Evolutionary conservation across 2,113 vertebrate genomes (phyloP).

Genomic region (Sinocyclocheilus maitianheensis): DNA sequence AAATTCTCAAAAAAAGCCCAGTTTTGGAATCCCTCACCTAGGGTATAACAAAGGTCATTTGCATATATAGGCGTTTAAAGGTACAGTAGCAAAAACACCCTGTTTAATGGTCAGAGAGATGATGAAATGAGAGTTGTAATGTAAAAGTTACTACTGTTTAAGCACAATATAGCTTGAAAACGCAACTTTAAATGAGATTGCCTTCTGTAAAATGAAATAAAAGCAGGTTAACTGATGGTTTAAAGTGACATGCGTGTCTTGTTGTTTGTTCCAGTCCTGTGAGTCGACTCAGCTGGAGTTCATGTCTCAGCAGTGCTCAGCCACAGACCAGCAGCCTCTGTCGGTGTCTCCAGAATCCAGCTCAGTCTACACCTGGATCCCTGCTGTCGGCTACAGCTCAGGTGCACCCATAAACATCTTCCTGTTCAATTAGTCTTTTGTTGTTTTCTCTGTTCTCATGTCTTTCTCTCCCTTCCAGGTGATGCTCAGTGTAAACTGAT

Average conservation of each 20-base stretch:
- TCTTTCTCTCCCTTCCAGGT: constrained; percentile 69
- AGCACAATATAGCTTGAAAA: background rate
- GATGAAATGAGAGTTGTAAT: background rate
- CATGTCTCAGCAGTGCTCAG: constrained; percentile 88
- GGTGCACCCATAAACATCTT: constrained; percentile 68
- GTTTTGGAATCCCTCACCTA: too few species aligned
- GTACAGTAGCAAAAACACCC: background rate
- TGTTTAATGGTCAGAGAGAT: background rate
- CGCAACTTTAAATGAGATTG: background rate
- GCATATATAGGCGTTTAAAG: background rate
- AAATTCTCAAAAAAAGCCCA: too few species aligned
- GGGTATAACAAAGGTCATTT: background rate
- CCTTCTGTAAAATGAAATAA: background rate
- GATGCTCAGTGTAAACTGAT: constrained; percentile 84
- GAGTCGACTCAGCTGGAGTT: constrained; percentile 82
- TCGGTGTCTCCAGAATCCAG: constrained; percentile 63
- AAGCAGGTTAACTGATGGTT: background rate
- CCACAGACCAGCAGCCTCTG: constrained; percentile 80
- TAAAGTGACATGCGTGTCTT: background rate
- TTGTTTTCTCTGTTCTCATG: too few species aligned
- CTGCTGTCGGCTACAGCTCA: constrained; percentile 79
- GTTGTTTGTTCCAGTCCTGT: constrained; percentile 76
- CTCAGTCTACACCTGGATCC: constrained; percentile 84
- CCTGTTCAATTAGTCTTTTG: background rate
- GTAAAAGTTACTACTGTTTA: background rate